These are phyloP conservation scores for Tachina fera DNA, from an alignment of 2,888 invertebrate genomes.

Conservation along the genomic window DNA sequence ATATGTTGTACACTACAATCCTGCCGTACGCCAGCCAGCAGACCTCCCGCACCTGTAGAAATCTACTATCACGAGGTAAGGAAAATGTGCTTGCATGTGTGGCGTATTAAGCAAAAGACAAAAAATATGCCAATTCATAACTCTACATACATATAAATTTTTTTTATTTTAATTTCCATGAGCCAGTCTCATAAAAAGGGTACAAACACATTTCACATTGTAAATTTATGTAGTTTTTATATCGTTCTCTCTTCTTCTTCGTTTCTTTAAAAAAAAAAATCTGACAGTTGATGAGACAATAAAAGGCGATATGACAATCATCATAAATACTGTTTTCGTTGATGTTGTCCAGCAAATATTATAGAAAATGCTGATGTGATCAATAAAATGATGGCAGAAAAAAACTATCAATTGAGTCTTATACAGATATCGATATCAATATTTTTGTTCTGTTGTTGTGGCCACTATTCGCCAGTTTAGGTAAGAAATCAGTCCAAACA, in stretches of 20 bases:
- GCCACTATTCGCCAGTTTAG: conserved; percentile 38
- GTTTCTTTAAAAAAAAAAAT: conserved; percentile 51
- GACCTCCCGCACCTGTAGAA: conserved; percentile 69
- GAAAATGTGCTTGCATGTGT: conserved; percentile 13
- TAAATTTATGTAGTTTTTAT: conserved; percentile 5
- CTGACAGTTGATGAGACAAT: conserved; percentile 74
- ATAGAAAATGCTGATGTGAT: not conserved
- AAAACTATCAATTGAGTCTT: conserved; percentile 47
- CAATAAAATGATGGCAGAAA: conserved; percentile 11
- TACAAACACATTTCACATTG: conserved; percentile 27
- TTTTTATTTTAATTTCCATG: conserved; percentile 9
- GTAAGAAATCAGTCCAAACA: conserved; percentile 3
- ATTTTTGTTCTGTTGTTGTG: not conserved
- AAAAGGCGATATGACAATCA: conserved; percentile 72
- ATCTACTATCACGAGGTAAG: conserved; percentile 38
- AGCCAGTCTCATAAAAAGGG: conserved; percentile 55
- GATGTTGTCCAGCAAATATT: conserved; percentile 44
- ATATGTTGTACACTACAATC: conserved; percentile 53
- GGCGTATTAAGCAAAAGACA: not conserved
- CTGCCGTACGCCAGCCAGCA: conserved; percentile 23
- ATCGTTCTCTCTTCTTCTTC: conserved; percentile 16
- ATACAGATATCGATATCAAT: conserved; percentile 58
- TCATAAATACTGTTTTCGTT: conserved; percentile 53
- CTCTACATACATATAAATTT: not conserved
- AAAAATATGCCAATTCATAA: conserved; percentile 69